Evolutionary conservation across 2,113 vertebrate genomes (phyloP), one percentile per base, ranked within the genome.

Genomic region (Lipotes vexillifer): DNA sequence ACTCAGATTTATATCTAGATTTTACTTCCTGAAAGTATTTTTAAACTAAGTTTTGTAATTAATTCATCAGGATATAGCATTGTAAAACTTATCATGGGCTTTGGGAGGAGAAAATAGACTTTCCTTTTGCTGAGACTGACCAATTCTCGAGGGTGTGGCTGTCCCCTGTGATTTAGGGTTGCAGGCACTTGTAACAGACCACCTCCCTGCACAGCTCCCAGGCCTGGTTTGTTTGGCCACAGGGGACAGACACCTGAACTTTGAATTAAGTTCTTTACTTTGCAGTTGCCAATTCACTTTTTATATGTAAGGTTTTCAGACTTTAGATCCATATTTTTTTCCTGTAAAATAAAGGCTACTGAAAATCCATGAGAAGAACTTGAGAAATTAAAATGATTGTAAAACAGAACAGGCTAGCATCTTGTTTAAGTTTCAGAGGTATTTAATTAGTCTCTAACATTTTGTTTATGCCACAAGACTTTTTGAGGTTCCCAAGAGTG

Each of bases 21-120:
- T 65, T 95, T 77, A 71, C 36, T 90, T 88, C 20, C 52, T 93
- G 55, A 74, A 95, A 78, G 36, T 94, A 90, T 29, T 93, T 75
- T 94, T 55, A 57, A 92, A 63, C 38, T 49, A 38, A 65, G 71
- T 72, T 94, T 83, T 29, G 0, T 87, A 74, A 31, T 86, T 77
- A 81, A 68, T 86, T 65, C 55, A 68, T 90, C 18, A 85, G 44
- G 46, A 49, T 92, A 68, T 31, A 68, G 29, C 74, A 82, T 61
- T 61, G 21, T 91, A 92, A 83, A 68, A 74, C 80, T 72, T 85
- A 63, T 11, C 31, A 8, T 31, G 52, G 41, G 11, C 38, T 74
- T 72, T 85, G 85, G 88, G 33, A 27, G 55, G 38, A n/a, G 4
- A 33, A 65, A 66, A 71, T n/a, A 4, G 27, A 31, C 55, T 86